A percentile compares a stretch with the other conserved stretches of the same genome.
Evolutionary conservation across 1,140 invertebrate species (phyloP).

Genomic region (Cydia amplana): DNA sequence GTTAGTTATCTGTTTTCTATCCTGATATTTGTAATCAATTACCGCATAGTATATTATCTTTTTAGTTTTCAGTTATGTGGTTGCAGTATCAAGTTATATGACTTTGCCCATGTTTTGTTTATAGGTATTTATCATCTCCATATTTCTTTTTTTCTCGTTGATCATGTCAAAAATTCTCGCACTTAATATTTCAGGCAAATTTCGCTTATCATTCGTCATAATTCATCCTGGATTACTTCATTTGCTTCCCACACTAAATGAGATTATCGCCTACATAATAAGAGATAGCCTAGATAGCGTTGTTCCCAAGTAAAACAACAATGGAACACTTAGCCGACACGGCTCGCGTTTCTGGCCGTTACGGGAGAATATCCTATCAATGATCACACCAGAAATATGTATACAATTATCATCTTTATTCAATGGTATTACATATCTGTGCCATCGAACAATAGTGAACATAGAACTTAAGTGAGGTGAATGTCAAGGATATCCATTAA

Average conservation of each 20-base stretch:
- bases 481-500: constrained; percentile 22
- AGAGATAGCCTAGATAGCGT: background rate
- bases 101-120: too few species aligned
- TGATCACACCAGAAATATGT: background rate
- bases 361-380: constrained; percentile 16
- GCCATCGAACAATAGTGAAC: background rate
- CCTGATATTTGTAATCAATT: too few species aligned
- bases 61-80: too few species aligned
- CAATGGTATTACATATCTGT: background rate
- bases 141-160: background rate
- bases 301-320: constrained; percentile 26
- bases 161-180: background rate
- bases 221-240: background rate
- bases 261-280: background rate
- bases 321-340: constrained; percentile 20
- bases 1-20: too few species aligned
- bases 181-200: background rate
- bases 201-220: background rate
- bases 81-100: too few species aligned
- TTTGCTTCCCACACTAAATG: background rate
- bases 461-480: constrained; percentile 5
- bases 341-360: constrained; percentile 4
- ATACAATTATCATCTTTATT: background rate
- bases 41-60: too few species aligned
- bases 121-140: background rate